Percentiles rank a stretch among this genome's conserved stretches.
These are phyloP conservation scores for Choreutis nemorana DNA, from an alignment of 2,888 invertebrate genomes.

Conservation along the genomic window DNA sequence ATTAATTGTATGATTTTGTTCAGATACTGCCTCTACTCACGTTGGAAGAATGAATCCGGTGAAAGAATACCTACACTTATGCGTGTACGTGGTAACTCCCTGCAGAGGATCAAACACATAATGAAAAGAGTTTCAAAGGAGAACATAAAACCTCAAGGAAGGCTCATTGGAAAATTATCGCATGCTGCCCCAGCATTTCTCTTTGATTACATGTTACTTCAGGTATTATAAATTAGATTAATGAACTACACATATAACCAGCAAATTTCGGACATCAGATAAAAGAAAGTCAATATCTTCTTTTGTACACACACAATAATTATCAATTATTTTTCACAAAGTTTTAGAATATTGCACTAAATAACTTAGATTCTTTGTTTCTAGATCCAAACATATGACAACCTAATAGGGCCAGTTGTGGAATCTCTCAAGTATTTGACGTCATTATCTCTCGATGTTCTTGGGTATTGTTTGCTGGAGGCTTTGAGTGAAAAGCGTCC, in stretches of 20 bases:
- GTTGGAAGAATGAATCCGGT: conserved; percentile 91
- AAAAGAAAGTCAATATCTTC: too few relatives aligned
- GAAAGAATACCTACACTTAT: conserved; percentile 84
- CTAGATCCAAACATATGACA: conserved; percentile 93
- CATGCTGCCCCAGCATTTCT: conserved; percentile 95
- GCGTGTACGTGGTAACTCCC: conserved; percentile 83
- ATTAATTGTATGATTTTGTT: too few relatives aligned
- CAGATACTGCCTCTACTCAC: conserved; percentile 88
- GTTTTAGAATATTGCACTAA: neutral
- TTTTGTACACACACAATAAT: too few relatives aligned
- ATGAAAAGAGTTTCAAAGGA: conserved; percentile 99
- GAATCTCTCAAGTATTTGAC: conserved; percentile 97
- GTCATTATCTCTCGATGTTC: conserved; percentile 92
- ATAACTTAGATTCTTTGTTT: conserved; percentile 34
- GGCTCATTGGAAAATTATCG: conserved; percentile 95
- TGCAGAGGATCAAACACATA: conserved; percentile 92
- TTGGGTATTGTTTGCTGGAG: conserved; percentile 95
- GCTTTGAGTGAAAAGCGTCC: conserved; percentile 64
- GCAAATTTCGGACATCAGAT: too few relatives aligned
- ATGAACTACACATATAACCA: too few relatives aligned
- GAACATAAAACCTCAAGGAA: conserved; percentile 95
- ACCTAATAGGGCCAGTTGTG: conserved; percentile 94
- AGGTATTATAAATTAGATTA: conserved; percentile 25
- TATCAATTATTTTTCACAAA: neutral
- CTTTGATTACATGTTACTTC: conserved; percentile 88